Base-by-base conservation (phyloP, 2,797 vertebrate species). In the Sparus aurata region DNA sequence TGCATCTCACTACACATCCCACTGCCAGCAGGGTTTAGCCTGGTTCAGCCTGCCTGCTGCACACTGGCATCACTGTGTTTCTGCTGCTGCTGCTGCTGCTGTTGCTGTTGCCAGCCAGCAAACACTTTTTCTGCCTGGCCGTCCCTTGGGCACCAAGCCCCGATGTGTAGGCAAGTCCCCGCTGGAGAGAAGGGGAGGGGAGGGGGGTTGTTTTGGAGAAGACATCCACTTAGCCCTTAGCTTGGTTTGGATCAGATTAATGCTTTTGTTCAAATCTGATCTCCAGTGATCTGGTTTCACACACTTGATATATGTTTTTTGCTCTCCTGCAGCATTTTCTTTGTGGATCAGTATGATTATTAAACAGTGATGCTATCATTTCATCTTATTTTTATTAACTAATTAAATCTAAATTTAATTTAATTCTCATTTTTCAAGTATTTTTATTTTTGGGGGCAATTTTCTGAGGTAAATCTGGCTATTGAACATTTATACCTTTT, bases 71-170 rank as follows among this genome's bases (percentile, higher is more conserved):
- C 12, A 10, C 76, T 55, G 60, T 6, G 27, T 84, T 76, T 83
- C 69, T 57, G 57, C 66, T 38, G 75, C 82, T 60, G 65, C 82
- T 83, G 74, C 61, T 89, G 86, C 85, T 57, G 57, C 66, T 38
- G 75, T 82, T 60, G 65, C 82, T 83, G 74, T 64, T 89, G 86
- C 85, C 87, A 81, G 77, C 79, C 57, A 43, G 79, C 64, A 81
- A 85, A 84, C 18, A 62, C 69, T 62, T 82, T 76, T 83, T 86
- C 74, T 82, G 89, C 74, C 83, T 22, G 23, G 69, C 64, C 49
- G 46, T 83, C 89, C 84, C 86, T 77, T 73, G 71, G 93, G 90
- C 90, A 67, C 72, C 13, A 12, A 43, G 87, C 86, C 84, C 86
- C 67, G 30, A 54, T 66, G 79, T 86, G 49, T 49, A 80, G 79